phyloP scores from a whole-genome alignment of 2,113 vertebrate species.

The Cyprinodon variegatus region DNA sequence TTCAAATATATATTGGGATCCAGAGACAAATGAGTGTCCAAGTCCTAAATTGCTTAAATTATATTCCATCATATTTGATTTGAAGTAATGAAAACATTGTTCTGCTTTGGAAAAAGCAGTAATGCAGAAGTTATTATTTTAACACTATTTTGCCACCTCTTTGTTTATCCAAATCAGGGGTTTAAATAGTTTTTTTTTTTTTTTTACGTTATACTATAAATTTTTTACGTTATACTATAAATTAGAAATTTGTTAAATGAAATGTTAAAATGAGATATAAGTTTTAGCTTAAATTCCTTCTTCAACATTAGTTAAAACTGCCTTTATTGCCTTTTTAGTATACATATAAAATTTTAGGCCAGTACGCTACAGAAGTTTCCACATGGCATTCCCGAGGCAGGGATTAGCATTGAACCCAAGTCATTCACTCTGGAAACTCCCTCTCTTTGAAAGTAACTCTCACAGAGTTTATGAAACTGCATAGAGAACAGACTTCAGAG shows the following conservation, averaged over 20 bases:
- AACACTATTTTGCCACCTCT: not conserved
- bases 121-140: not conserved
- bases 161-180: not conserved
- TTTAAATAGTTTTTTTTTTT: not conserved
- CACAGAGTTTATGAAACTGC: not conserved
- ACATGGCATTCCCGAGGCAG: not conserved
- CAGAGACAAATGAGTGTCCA: not conserved
- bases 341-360: not conserved
- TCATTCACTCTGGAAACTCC: slow-evolving; percentile 2
- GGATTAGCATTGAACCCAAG: not conserved
- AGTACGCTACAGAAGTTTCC: not conserved
- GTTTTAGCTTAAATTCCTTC: not conserved
- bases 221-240: too few relatives aligned
- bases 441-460: slow-evolving; percentile 5
- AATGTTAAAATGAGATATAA: not conserved
- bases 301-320: not conserved
- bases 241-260: too few relatives aligned
- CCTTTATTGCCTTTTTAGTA: not conserved
- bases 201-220: too few relatives aligned
- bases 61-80: not conserved
- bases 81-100: not conserved
- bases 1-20: not conserved
- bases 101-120: not conserved
- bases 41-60: not conserved
- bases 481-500: not conserved